Evolutionary conservation across 2,888 invertebrate species (phyloP).

Genomic region (Heliconius erato): DNA sequence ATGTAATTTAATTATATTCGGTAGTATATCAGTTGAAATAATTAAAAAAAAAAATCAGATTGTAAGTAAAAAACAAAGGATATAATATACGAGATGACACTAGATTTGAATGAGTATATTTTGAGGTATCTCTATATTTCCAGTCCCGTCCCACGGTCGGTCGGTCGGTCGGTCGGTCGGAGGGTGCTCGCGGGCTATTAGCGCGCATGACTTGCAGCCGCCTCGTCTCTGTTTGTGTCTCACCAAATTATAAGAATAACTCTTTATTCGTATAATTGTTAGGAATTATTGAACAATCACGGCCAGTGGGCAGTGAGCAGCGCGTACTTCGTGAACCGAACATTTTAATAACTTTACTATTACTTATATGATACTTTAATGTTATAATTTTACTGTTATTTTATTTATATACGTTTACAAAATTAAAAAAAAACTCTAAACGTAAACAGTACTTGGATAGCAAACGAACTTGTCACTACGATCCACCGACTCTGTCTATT

Average conservation of each 20-base stretch:
- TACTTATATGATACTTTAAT: no score
- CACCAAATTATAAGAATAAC: slow-evolving; percentile 29
- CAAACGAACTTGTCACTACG: no score
- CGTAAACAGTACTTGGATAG: no score
- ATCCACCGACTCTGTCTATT: not conserved
- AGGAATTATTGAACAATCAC: slow-evolving; percentile 13
- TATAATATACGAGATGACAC: not conserved
- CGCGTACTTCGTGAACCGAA: not conserved
- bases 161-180: not conserved
- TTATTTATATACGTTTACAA: no score
- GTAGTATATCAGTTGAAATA: not conserved
- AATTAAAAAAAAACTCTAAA: no score
- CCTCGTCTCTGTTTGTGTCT: slow-evolving; percentile 49
- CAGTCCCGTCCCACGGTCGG: not conserved
- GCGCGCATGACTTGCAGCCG: slow-evolving; percentile 57
- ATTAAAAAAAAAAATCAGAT: no score
- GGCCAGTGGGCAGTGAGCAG: not conserved
- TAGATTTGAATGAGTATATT: not conserved
- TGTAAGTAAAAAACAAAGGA: not conserved
- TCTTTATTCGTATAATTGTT: slow-evolving; percentile 32
- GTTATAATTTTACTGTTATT: no score
- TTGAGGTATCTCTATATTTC: not conserved
- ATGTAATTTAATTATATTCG: no score
- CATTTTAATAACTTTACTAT: not conserved
- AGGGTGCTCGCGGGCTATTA: slow-evolving; percentile 51